Evolutionary conservation across 23 tunicate genomes (phyloP).

Genomic region (Halocynthia aurantium): DNA sequence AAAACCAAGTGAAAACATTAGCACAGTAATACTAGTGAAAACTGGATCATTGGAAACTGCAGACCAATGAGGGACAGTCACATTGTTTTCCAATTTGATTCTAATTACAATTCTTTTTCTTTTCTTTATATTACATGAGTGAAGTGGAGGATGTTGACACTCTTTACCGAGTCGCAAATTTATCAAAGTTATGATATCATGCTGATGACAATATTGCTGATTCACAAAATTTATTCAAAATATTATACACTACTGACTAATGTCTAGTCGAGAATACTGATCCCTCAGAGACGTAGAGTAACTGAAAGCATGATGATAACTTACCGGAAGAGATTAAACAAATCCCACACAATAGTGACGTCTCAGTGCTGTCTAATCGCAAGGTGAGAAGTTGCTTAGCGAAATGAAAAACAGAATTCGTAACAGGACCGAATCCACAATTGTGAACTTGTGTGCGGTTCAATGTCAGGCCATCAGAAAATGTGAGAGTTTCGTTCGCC

Average conservation of each 20-base stretch:
- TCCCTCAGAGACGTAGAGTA: too few relatives aligned
- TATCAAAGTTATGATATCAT: too few relatives aligned
- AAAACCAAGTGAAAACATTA: not conserved
- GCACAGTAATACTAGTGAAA: too few relatives aligned
- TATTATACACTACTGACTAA: too few relatives aligned
- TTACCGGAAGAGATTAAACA: constrained; percentile 61
- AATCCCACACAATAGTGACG: constrained; percentile 36
- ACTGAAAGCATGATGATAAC: not conserved
- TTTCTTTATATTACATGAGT: too few relatives aligned
- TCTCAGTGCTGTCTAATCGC: constrained; percentile 40
- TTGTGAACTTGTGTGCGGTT: constrained; percentile 31
- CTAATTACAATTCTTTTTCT: too few relatives aligned
- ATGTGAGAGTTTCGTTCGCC: constrained; percentile 47
- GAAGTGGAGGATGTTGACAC: too few relatives aligned
- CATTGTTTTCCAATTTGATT: not conserved
- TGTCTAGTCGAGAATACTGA: too few relatives aligned
- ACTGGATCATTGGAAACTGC: not conserved
- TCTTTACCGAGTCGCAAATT: too few relatives aligned
- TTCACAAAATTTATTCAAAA: too few relatives aligned
- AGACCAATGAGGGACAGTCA: not conserved
- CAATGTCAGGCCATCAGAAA: constrained; percentile 58
- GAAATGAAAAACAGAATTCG: constrained; percentile 44
- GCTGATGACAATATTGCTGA: too few relatives aligned
- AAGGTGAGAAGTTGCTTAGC: constrained; percentile 29
- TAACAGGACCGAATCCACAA: constrained; percentile 62